Evolutionary conservation across 2,888 invertebrate species (phyloP), one percentile per base, ranked within the genome.

Genomic region (Hydrotaea diabolus): DNA sequence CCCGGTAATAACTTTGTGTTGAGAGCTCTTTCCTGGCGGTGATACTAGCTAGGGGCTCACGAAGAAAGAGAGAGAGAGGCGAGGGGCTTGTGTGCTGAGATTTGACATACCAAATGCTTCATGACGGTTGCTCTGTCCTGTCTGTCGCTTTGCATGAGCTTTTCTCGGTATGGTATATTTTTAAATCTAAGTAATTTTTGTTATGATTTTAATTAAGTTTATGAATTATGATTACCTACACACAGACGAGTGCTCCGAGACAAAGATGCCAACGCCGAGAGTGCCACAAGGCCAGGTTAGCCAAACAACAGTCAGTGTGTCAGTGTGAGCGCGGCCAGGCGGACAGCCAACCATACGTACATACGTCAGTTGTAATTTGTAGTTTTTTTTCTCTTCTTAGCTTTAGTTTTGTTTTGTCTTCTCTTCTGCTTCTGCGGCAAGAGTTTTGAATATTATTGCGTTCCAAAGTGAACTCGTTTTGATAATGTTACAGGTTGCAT

Each of bases 161-260:
- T 57, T 13, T 21, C 59, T 39, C n/a, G 57, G 39, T 39, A 57
- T 66, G 75, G 69, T 75, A 80, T 53, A 59, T 80, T 87, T 66
- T 80, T 82, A 86, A 84, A 86, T 86, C 86, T 87, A 86, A 87
- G 88, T 86, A 87, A 88, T 87, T 88, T 88, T 86, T 87, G 88
- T 88, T 89, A 88, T 89, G 89, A 89, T 89, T 91, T 90, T 90
- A 90, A 90, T 90, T 91, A 90, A 91, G 89, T 89, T 91, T 89
- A 89, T 88, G 88, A 87, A 87, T 86, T 87, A 86, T 86, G 86
- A 85, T 85, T 82, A 73, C 79, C 79, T 53, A 82, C 21, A 69
- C 46, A 46, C 43, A 69, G 15, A 62, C 31, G 13, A 11, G 21
- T 4, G 21, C 8, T 36, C 9, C n/a, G 53, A 55, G 17, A 55